Percentiles rank a stretch among this genome's conserved stretches.
Evolutionary conservation across 1,140 invertebrate species (phyloP).

Genomic region (Micrasema longulum): DNA sequence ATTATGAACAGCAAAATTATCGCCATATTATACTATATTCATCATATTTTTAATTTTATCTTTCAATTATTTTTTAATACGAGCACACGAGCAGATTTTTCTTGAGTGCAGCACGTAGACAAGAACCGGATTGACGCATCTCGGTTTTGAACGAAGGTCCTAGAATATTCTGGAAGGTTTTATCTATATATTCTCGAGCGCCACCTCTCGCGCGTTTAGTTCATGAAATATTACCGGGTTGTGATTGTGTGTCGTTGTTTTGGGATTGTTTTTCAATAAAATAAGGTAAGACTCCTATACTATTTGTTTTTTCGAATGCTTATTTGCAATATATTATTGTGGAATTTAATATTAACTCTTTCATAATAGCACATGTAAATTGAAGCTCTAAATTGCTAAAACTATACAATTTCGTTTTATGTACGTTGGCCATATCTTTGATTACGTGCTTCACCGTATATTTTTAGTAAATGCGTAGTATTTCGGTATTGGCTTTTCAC

Average conservation of each 20-base stretch:
- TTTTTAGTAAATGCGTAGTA: constrained; percentile 50
- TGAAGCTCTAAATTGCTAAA: not conserved
- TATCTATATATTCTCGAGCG: constrained; percentile 68
- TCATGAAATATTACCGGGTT: constrained; percentile 54
- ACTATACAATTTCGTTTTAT: constrained; percentile 17
- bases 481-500: constrained; percentile 48
- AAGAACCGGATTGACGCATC: constrained; percentile 47
- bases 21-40: too few species aligned
- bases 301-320: not conserved
- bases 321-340: not conserved
- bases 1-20: too few species aligned
- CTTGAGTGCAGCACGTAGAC: constrained; percentile 34
- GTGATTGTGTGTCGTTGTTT: constrained; percentile 38
- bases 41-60: too few species aligned
- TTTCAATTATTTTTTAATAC: too few species aligned
- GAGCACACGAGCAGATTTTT: too few species aligned
- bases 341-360: too few species aligned
- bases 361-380: too few species aligned
- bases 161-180: constrained; percentile 69
- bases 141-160: constrained; percentile 61
- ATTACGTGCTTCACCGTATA: constrained; percentile 45
- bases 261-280: constrained; percentile 38
- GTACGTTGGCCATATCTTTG: constrained; percentile 40
- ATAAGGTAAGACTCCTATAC: constrained; percentile 30
- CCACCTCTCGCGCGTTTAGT: constrained; percentile 65